Evolutionary conservation across 2,888 invertebrate genomes (phyloP), one percentile per base, ranked within the genome.

Genomic region (Hirtodrosophila histrioides): DNA sequence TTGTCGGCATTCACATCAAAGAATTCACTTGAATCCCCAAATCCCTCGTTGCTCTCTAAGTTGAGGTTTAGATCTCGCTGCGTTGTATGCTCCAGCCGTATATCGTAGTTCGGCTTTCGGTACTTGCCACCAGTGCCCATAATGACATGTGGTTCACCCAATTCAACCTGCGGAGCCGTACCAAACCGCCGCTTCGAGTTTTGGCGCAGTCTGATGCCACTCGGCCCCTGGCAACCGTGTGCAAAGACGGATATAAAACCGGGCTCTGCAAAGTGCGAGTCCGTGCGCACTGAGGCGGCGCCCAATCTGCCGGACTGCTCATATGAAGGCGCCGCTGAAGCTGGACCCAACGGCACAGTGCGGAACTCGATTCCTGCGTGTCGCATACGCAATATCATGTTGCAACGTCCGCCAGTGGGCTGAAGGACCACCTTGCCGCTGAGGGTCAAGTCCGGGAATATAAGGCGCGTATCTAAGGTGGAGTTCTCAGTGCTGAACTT

Each of bases 171-270:
- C 8, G 76, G 85, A 4, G 67, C 44, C 4, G 62, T 33, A 2
- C 87, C 79, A 48, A 87, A 91, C 2, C 90, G 85, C 0, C 91
- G 85, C 54, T 92, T 92, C 0, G 90, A 91, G 50, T 91, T 91
- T 66, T 90, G 89, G 0, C 92, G 86, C 24, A 90, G 67, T 35
- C 89, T 85, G 8, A 89, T 89, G 9, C 90, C 90, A 29, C 78
- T 85, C 3, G 89, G 89, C 53, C 89, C 94, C 82, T 95, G 95
- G 84, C 96, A 97, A 0, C 96, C 96, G 73, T 96, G 96, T 0
- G 96, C 96, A 85, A 96, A 96, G 0, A 97, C 96, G 43, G 96
- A 96, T 35, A 96, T 95, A 81, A 96, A 96, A 10, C 96, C 95
- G 0, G 96, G 96, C 80, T 97, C 96, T 0, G 96, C 93, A 84